Evolutionary conservation across 23 tunicate genomes (phyloP).

Genomic region (Clavelina lepadiformis): DNA sequence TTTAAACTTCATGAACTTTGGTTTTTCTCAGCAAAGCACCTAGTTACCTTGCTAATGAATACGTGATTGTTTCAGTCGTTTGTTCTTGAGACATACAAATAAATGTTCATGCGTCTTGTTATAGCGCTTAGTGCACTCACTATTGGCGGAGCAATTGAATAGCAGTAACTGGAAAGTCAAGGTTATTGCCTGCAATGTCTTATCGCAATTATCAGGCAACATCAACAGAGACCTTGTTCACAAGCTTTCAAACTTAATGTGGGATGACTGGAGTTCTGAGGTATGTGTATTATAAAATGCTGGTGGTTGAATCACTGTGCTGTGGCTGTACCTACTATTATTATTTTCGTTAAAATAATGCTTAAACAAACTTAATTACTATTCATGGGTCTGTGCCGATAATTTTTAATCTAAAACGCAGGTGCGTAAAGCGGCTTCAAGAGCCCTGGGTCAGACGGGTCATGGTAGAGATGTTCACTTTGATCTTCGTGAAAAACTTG

Average conservation of each 20-base stretch:
- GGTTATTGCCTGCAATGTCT: slow-evolving; percentile 66
- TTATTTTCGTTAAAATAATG: no score
- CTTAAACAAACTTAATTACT: background rate
- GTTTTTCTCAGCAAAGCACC: background rate
- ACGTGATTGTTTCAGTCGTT: background rate
- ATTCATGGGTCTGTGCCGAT: no score
- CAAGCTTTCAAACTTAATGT: slow-evolving; percentile 80
- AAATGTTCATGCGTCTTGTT: background rate
- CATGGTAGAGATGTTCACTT: slow-evolving; percentile 89
- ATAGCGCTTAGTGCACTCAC: slow-evolving; percentile 78
- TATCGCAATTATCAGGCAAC: slow-evolving; percentile 50
- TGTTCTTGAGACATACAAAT: background rate
- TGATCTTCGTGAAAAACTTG: slow-evolving; percentile 70
- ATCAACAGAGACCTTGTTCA: slow-evolving; percentile 84
- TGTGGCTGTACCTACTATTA: no score
- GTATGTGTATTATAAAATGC: no score
- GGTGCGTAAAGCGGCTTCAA: slow-evolving; percentile 83
- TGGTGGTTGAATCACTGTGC: no score
- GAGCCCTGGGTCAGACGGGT: slow-evolving; percentile 82
- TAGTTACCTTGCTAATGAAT: slow-evolving; percentile 7
- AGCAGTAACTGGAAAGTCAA: slow-evolving; percentile 85
- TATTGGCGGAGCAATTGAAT: slow-evolving; percentile 89
- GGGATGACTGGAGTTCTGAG: slow-evolving; percentile 95
- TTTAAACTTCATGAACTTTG: background rate
- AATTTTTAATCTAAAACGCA: slow-evolving; percentile 11